These are phyloP conservation scores for Neodiprion virginianus DNA, from an alignment of 1,140 invertebrate species.

Conservation along the genomic window DNA sequence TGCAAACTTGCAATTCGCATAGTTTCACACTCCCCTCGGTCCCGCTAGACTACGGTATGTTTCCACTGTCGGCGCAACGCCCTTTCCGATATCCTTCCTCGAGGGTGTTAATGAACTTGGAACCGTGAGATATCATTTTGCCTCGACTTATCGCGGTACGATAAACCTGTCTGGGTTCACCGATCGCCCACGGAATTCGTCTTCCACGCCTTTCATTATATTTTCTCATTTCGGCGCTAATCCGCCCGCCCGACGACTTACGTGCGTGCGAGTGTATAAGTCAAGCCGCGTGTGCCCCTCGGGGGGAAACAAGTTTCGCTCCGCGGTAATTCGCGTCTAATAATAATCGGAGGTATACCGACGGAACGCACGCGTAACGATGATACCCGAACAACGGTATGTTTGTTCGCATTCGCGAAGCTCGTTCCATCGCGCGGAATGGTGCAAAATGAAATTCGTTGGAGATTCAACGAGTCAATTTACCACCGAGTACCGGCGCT, in stretches of 20 bases:
- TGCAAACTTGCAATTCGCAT: neutral
- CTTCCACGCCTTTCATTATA: too few species aligned
- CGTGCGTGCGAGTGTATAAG: too few species aligned
- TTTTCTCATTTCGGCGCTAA: too few species aligned
- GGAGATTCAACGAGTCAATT: neutral
- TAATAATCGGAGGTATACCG: neutral
- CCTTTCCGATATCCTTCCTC: neutral
- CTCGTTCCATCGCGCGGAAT: neutral
- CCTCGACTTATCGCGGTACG: neutral
- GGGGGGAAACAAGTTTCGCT: too few species aligned
- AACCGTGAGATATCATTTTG: neutral
- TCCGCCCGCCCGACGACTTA: too few species aligned
- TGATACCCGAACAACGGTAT: neutral
- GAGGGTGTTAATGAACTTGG: slow-evolving; percentile 1
- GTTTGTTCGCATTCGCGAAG: neutral
- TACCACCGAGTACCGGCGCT: neutral
- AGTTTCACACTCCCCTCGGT: neutral
- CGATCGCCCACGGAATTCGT: too few species aligned
- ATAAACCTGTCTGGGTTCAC: too few species aligned
- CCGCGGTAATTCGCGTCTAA: neutral
- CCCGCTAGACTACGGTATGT: neutral
- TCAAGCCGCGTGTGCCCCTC: too few species aligned
- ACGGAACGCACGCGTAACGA: neutral
- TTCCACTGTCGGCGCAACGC: neutral
- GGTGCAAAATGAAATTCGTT: neutral